A percentile compares a stretch with the other conserved stretches of the same genome.
Evolutionary conservation across 2,113 vertebrate genomes (phyloP).

Genomic region (Brachypodius melanocephalos): DNA sequence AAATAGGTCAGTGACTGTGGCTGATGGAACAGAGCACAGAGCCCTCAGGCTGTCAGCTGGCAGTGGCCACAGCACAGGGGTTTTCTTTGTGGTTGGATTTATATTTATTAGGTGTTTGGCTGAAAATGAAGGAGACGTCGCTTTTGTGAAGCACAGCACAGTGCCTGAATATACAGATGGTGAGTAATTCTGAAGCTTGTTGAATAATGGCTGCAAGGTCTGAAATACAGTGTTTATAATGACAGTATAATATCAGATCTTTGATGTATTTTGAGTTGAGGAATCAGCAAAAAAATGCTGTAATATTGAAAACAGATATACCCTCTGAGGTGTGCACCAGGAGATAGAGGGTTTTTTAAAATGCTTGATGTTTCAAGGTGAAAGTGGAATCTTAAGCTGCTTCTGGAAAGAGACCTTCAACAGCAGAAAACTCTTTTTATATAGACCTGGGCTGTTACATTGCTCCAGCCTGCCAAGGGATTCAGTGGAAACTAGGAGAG

Average conservation of each 20-base stretch:
- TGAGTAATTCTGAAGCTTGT: constrained; percentile 43
- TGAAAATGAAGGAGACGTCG: constrained; percentile 80
- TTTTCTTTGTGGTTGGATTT: not conserved
- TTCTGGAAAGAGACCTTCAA: not conserved
- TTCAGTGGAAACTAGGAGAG: not conserved
- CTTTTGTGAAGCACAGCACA: constrained; percentile 87
- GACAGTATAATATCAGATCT: not conserved
- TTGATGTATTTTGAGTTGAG: not conserved
- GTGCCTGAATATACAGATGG: constrained; percentile 82
- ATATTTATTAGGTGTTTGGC: constrained; percentile 77
- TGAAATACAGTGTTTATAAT: not conserved
- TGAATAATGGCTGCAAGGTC: not conserved
- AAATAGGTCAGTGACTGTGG: constrained; percentile 12
- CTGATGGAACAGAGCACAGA: not conserved
- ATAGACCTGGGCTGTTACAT: not conserved
- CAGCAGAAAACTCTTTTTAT: not conserved
- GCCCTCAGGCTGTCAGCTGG: not conserved
- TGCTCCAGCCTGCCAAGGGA: not conserved
- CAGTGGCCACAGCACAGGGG: not conserved
- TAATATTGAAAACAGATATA: not conserved
- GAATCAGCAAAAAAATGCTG: not conserved
- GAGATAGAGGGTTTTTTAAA: not conserved
- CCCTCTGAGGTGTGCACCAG: not conserved
- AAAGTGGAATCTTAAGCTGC: not conserved
- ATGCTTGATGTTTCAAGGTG: not conserved